Evolutionary conservation across 1,140 invertebrate genomes (phyloP).

Genomic region (Acyrthosiphon pisum): DNA sequence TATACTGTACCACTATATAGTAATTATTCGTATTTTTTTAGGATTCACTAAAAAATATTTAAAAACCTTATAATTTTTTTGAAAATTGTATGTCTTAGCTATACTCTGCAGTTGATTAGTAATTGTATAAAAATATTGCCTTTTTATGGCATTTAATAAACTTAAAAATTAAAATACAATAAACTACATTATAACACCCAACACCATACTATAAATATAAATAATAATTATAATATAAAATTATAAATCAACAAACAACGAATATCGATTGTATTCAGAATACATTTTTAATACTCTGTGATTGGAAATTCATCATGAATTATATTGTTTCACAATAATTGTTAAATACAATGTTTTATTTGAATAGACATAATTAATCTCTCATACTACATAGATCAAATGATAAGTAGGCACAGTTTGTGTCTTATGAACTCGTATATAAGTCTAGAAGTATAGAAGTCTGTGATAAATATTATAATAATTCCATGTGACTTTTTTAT

Average conservation of each 20-base stretch:
- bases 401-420: too few species aligned
- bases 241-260: not conserved
- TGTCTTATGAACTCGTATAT: too few species aligned
- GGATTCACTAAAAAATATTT: not conserved
- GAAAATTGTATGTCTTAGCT: not conserved
- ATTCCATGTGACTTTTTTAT: too few species aligned
- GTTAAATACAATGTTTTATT: not conserved
- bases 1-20: not conserved
- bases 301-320: not conserved
- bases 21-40: not conserved
- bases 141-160: not conserved
- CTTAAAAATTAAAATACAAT: not conserved
- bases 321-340: not conserved
- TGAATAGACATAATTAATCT: not conserved
- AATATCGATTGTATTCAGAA: not conserved
- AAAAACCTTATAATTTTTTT: not conserved
- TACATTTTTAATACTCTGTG: not conserved
- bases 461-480: too few species aligned
- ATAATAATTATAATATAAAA: not conserved
- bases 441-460: too few species aligned
- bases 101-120: rapidly evolving
- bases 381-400: not conserved
- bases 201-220: not conserved
- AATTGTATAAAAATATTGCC: not conserved
- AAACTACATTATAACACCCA: not conserved